Evolutionary conservation across 2,113 vertebrate genomes (phyloP).

Genomic region (Podarcis raffonei): DNA sequence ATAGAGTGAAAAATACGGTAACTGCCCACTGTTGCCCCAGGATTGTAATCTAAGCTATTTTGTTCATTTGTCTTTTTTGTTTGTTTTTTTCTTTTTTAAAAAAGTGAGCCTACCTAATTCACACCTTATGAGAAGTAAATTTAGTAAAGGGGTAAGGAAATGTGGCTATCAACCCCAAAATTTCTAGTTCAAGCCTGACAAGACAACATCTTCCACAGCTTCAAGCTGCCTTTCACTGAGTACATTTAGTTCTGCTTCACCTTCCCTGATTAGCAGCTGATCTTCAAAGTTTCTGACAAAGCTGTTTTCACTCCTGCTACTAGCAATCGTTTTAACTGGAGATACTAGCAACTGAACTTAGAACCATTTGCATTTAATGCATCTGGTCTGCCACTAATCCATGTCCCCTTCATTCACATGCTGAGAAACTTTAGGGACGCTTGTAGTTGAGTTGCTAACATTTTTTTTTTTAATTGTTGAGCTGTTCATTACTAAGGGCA

Average conservation of each 20-base stretch:
- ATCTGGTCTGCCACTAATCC: background rate
- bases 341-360: background rate
- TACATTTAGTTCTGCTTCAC: background rate
- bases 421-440: background rate
- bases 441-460: background rate
- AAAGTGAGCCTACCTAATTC: too few relatives aligned
- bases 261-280: background rate
- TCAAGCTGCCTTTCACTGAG: background rate
- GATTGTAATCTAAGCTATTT: too few relatives aligned
- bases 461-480: background rate
- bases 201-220: too few relatives aligned
- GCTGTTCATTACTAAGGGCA: slow-evolving; percentile 25
- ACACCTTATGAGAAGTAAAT: too few relatives aligned
- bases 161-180: too few relatives aligned
- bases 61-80: too few relatives aligned
- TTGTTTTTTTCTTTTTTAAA: too few relatives aligned
- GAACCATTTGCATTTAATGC: background rate
- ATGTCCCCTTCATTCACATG: background rate
- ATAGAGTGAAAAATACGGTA: too few relatives aligned
- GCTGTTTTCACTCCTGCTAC: background rate
- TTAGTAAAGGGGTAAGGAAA: too few relatives aligned
- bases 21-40: too few relatives aligned
- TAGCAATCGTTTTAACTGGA: background rate
- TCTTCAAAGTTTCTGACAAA: background rate
- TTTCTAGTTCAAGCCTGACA: too few relatives aligned